Evolutionary conservation across 2,797 vertebrate genomes (phyloP).

Genomic region (Zalophus californianus): DNA sequence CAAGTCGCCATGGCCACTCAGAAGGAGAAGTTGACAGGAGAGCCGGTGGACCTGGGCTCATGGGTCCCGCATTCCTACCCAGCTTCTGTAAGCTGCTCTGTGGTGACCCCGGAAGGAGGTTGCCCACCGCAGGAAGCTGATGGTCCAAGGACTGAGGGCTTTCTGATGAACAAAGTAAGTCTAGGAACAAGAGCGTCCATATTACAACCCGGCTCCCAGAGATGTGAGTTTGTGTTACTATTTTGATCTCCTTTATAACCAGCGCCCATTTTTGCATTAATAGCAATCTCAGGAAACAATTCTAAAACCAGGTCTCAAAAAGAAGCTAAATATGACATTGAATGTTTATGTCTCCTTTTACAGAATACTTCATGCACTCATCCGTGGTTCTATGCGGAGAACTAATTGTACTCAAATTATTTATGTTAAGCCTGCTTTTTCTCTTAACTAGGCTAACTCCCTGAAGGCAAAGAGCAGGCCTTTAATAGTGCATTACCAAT

Average conservation of each 20-base stretch:
- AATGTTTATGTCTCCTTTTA: background rate
- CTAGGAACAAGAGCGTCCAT: background rate
- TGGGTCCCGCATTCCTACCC: rapidly evolving
- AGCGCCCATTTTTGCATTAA: background rate
- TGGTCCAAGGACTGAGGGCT: rapidly evolving
- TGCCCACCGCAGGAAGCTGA: rapidly evolving
- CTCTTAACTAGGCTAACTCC: background rate
- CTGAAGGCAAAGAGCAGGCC: background rate
- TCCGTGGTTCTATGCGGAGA: background rate
- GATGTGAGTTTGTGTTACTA: rapidly evolving
- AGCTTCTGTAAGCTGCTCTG: rapidly evolving
- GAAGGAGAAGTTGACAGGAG: background rate
- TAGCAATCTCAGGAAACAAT: background rate
- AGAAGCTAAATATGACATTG: background rate
- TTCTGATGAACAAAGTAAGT: background rate
- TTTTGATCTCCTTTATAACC: background rate
- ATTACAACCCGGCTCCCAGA: rapidly evolving
- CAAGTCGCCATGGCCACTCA: rapidly evolving
- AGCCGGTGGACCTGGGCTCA: rapidly evolving
- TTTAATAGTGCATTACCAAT: background rate
- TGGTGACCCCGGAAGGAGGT: background rate
- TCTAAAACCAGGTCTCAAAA: background rate
- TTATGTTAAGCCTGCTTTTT: background rate
- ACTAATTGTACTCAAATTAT: background rate
- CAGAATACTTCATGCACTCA: background rate